Base-by-base conservation (phyloP, 2,888 invertebrate genomes). In the Argynnis bischoffii region DNA sequence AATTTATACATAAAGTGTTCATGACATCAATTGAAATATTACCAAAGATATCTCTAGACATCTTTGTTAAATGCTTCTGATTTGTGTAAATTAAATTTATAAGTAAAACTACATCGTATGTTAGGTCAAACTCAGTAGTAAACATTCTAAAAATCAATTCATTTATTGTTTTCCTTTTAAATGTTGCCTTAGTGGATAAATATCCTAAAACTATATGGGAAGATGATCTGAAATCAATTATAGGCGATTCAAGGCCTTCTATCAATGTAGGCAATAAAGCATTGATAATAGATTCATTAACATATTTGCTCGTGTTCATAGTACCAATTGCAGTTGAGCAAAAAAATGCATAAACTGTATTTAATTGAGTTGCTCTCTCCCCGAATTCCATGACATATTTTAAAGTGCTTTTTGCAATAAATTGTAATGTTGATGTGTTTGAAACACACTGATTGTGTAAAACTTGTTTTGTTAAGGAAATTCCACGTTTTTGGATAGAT, bases 311-410 rank as follows among this genome's bases (percentile, higher is more conserved):
- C 50, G 93, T 89, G 69, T 96, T 94, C 14, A 97, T 90, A 47
- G 95, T 94, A 4, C 97, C 97, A 48, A 96, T 93, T 0, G 96
- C 90, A 0, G 96, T 94, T 15, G 96, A 95, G 63, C 96, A 95
- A 81, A 96, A 97, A 86, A 98, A 98, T 11, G 96, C 96, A 79
- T 96, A 95, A 2, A 97, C 93, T 0, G 96, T 95, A 64, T 95
- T 95, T 13, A 97, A 85, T 51, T 94, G 90, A 51, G 92, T 86
- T 0, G 95, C 94, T 69, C 94, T 90, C 3, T 93, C 87, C 1
- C 92, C 93, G 81, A 94, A 94, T 70, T 93, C 93, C 63, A 94
- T 93, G 0, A 96, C 93, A 82, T 89, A 89, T 69, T 85, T 88
- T 15, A 83, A 64, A 1, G 85, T 84, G 18, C 71, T 79, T 56